phyloP scores from a whole-genome alignment of 2,888 invertebrate genomes.

The Phortica magna region DNA sequence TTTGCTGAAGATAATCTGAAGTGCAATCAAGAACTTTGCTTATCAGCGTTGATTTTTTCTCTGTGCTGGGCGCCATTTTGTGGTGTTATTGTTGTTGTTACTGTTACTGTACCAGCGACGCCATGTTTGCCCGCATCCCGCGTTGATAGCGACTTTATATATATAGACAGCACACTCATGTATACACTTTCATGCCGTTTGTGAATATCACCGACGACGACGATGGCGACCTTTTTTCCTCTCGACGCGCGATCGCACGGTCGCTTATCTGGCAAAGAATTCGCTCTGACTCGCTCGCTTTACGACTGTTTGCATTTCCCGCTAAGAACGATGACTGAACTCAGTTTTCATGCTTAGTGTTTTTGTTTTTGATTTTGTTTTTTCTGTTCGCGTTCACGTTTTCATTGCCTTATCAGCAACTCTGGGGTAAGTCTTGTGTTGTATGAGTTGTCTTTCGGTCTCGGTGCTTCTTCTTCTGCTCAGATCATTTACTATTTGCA shows the following conservation, averaged over 20 bases:
- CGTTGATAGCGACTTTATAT: constrained; percentile 17
- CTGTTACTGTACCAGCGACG: constrained; percentile 11
- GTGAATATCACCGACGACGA: background rate
- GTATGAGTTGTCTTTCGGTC: constrained; percentile 14
- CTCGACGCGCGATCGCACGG: constrained; percentile 1
- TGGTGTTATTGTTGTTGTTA: background rate
- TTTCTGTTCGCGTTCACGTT: constrained; percentile 42
- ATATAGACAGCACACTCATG: constrained; percentile 15
- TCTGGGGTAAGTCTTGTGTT: constrained; percentile 33
- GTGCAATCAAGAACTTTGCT: constrained; percentile 8
- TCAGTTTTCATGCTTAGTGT: constrained; percentile 51
- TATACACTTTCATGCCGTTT: background rate
- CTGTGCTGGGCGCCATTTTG: constrained; percentile 17
- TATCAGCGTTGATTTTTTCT: constrained; percentile 21
- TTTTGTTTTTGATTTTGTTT: constrained; percentile 53
- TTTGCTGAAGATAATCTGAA: background rate
- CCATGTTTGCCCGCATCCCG: constrained; percentile 14
- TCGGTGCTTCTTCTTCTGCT: constrained; percentile 38
- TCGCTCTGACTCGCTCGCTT: constrained; percentile 34
- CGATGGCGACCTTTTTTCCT: constrained; percentile 14
- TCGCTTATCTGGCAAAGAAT: constrained; percentile 35
- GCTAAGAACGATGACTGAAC: constrained; percentile 40
- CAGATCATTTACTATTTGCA: constrained; percentile 72
- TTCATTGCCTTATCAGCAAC: constrained; percentile 54
- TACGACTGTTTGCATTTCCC: constrained; percentile 43